A percentile compares a stretch with the other conserved stretches of the same genome.
phyloP scores from a whole-genome alignment of 2,888 invertebrate species.

The Drosophila kokeensis region DNA sequence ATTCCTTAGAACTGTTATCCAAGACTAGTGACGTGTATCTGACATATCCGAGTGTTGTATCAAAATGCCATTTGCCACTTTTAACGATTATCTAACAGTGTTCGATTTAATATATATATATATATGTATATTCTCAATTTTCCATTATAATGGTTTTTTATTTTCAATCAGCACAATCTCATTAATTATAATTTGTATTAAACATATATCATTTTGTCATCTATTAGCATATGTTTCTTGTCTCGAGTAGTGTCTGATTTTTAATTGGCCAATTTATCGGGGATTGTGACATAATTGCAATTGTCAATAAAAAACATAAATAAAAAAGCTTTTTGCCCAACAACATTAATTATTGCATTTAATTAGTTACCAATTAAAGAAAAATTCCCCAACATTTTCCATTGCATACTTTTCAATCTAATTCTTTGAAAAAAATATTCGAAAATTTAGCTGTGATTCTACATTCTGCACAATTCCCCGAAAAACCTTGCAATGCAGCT shows the following conservation, averaged over 20 bases:
- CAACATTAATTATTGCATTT: not conserved
- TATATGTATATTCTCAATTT: not conserved
- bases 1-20: not conserved
- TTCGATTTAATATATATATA: not conserved
- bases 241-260: not conserved
- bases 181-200: not conserved
- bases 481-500: slow-evolving; percentile 15
- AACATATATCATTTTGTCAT: not conserved
- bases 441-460: not conserved
- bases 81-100: not conserved
- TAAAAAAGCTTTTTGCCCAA: not conserved
- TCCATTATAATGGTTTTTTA: not conserved
- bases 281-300: not conserved
- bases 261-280: not conserved
- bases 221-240: not conserved
- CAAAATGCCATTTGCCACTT: not conserved
- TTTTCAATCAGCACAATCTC: not conserved
- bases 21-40: not conserved
- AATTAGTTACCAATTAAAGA: not conserved
- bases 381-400: not conserved
- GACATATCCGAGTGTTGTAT: not conserved
- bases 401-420: not conserved
- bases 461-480: not conserved
- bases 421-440: not conserved
- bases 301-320: not conserved